Evolutionary conservation across 2,113 vertebrate genomes (phyloP), one percentile per base, ranked within the genome.

Genomic region (Cryptotis parvus): DNA sequence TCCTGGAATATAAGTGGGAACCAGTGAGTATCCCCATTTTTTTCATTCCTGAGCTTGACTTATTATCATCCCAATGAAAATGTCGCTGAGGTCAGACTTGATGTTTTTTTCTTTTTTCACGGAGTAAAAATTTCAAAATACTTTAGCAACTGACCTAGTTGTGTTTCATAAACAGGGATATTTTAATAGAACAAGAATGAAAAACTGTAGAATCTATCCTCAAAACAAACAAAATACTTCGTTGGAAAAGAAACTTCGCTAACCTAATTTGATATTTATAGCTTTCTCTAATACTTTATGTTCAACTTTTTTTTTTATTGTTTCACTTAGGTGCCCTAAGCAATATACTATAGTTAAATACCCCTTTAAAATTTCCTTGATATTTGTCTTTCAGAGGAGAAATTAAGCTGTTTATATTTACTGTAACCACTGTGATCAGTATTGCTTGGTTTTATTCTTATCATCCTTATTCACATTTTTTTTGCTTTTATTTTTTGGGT

Each of bases 51-150:
- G 84, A 86, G 55, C 63, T 76, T 91, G 35, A 87, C 76, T 78
- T 84, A 43, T 92, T 82, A 76, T 66, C 55, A 82, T 69, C 88
- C 20, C 73, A 70, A 55, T 63, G 83, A 39, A 84, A 55, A 12
- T 65, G 27, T 12, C 79, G 63, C 89, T 84, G 49, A 87, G 77
- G 45, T 82, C 69, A 95, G 73, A 87, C 37, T 81, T 61, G 12
- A 6, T 15, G 29, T 12, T 68, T 39, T n/a, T 37, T 84, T n/a
- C n/a, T 77, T 81, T 79, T 80, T 90, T 74, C 27, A 63, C 24
- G 80, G 9, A 91, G 55, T 89, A 11, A 94, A 94, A 75, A 31
- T 93, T 96, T 87, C 24, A 82, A 92, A 95, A 90, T 84, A 93
- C 92, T 94, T 92, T 81, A 80, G 87, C 66, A 85, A 77, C 12